These are phyloP conservation scores for Diplosoma virens DNA, from an alignment of 23 tunicate genomes.

Conservation along the genomic window DNA sequence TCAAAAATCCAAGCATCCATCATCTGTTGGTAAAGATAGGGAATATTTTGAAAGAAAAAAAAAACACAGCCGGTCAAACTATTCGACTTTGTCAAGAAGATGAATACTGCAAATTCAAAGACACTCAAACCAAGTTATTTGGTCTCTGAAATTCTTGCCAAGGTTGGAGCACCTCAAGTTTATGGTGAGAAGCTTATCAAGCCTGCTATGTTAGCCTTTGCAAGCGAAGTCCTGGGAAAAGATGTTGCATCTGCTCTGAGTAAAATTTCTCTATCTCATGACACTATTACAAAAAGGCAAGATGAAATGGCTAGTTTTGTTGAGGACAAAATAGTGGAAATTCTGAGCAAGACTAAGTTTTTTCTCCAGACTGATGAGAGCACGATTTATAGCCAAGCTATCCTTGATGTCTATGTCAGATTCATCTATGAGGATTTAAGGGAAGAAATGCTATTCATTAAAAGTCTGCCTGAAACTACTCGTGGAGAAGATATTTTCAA, in stretches of 20 bases:
- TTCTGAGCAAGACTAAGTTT: slow-evolving; percentile 27
- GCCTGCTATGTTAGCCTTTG: too few species aligned
- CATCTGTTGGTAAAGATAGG: slow-evolving; percentile 20
- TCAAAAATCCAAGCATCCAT: slow-evolving; percentile 23
- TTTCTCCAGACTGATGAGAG: slow-evolving; percentile 26
- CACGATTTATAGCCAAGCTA: slow-evolving; percentile 26
- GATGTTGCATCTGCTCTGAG: slow-evolving; percentile 24
- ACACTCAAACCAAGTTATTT: slow-evolving; percentile 22
- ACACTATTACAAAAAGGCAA: slow-evolving; percentile 13
- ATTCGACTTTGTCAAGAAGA: slow-evolving; percentile 28
- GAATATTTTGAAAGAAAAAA: slow-evolving; percentile 10
- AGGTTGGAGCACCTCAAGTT: slow-evolving; percentile 29
- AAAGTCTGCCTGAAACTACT: slow-evolving; percentile 30
- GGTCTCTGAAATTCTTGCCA: slow-evolving; percentile 31
- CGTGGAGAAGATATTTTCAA: slow-evolving; percentile 10
- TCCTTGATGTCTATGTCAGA: slow-evolving; percentile 29
- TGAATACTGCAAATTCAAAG: slow-evolving; percentile 19
- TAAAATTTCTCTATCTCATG: slow-evolving; percentile 18
- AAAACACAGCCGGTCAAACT: slow-evolving; percentile 25
- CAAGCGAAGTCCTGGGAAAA: slow-evolving; percentile 20
- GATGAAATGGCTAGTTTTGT: slow-evolving; percentile 30
- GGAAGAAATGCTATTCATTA: slow-evolving; percentile 20
- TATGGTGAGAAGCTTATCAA: slow-evolving; percentile 24
- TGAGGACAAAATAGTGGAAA: slow-evolving; percentile 25
- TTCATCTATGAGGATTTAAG: slow-evolving; percentile 23